phyloP scores from a whole-genome alignment of 2,888 invertebrate genomes.

The Phortica okadai region DNA sequence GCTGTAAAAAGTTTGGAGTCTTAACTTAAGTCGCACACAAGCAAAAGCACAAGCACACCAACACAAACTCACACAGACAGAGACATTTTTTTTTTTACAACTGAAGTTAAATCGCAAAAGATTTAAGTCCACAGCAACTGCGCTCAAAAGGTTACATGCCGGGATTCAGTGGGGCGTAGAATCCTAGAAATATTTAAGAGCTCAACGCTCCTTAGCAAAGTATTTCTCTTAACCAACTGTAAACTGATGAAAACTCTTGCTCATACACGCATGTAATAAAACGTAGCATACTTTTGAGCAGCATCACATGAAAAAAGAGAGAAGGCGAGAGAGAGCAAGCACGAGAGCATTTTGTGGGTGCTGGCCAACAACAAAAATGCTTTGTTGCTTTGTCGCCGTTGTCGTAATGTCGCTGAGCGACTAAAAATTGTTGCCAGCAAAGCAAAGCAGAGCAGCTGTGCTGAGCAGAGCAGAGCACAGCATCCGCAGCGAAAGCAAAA shows the following conservation, averaged over 20 bases:
- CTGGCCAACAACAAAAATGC: background rate
- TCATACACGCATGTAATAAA: background rate
- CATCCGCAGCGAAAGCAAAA: slow-evolving; percentile 34
- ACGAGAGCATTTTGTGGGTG: slow-evolving; percentile 29
- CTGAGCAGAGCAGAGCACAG: slow-evolving; percentile 22
- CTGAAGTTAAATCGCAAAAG: no score
- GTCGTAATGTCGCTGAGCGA: slow-evolving; percentile 62
- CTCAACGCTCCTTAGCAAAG: background rate
- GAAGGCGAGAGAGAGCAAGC: slow-evolving; percentile 30
- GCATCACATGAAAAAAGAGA: slow-evolving; percentile 1
- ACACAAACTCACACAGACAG: no score
- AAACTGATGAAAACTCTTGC: background rate
- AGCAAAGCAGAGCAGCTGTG: slow-evolving; percentile 44
- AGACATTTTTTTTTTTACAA: no score
- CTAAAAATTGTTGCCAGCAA: background rate
- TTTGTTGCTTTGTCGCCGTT: slow-evolving; percentile 18
- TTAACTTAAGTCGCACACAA: no score
- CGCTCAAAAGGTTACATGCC: no score
- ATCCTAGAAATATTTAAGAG: background rate
- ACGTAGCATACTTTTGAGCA: background rate
- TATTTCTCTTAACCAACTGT: background rate
- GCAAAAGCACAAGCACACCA: no score
- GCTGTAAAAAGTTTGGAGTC: no score
- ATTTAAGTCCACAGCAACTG: no score
- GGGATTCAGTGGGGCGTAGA: no score